Evolutionary conservation across 2,797 vertebrate species (phyloP), one percentile per base, ranked within the genome.

Genomic region (Oophaga sylvatica): DNA sequence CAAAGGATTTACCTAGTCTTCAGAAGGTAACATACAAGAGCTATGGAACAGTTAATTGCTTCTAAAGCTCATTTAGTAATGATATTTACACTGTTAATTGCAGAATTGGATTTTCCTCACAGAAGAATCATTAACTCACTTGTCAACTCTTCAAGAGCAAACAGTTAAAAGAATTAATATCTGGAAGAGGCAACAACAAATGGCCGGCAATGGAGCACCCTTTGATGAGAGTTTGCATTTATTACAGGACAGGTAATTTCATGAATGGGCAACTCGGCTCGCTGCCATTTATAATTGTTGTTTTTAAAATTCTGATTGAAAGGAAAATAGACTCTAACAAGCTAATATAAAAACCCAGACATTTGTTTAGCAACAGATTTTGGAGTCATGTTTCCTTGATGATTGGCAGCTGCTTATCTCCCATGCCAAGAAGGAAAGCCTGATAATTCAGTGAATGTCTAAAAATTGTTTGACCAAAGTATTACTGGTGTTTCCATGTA

Each of bases 151-250:
- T 92, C 97, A 97, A 91, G 87, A 91, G 57, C 92, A 93, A 77
- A 94, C 97, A 13, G 91, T 98, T 73, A 95, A 92, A 91, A 95
- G 93, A 90, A 95, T 98, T 81, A 96, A 97, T 90, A 92, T 94
- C 20, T 99, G 98, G 98, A 95, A 95, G 85, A 95, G 96, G 91
- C 95, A 97, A 67, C 98, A 99, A 92, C 97, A 98, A 93, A 94
- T 97, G 91, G 94, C 97, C 0, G 92, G 96, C 80, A 97, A 98
- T 8, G 97, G 97, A 11, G 93, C 93, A 4, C 92, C 93, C 7
- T 97, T 97, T 80, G 95, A 96, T 2, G 96, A 97, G 22, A 96
- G 95, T 93, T 94, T 98, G 83, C 91, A 90, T 12, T 92, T 91
- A 0, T 92, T 98, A 80, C 97, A 98, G 92, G 89, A 94, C 76